Percentiles rank a stretch among this genome's conserved stretches.
Evolutionary conservation across 2,113 vertebrate species (phyloP).

Genomic region (Varanus salvator): DNA sequence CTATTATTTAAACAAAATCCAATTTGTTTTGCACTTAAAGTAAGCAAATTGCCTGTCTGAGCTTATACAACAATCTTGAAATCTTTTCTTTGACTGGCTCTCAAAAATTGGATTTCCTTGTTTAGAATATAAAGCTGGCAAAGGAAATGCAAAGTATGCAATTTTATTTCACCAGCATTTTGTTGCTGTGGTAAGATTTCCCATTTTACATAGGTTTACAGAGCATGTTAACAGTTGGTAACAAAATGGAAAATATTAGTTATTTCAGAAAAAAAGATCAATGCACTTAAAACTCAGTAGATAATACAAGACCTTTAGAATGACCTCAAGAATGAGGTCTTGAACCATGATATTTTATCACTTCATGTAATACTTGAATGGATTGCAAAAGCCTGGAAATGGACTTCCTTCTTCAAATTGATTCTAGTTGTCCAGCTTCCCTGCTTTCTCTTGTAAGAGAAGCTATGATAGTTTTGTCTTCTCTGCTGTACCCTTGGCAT

Average conservation of each 20-base stretch:
- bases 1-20: neutral
- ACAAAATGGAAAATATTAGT: neutral
- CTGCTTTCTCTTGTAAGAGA: neutral
- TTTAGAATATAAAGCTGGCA: neutral
- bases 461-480: neutral
- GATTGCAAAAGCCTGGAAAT: neutral
- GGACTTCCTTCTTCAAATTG: neutral
- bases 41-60: neutral
- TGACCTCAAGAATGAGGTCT: neutral
- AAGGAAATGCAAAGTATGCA: neutral
- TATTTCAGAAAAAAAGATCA: neutral
- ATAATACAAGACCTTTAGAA: neutral
- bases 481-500: neutral
- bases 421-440: neutral
- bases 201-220: neutral
- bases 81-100: neutral
- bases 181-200: neutral
- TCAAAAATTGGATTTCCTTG: neutral
- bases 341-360: neutral
- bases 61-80: neutral
- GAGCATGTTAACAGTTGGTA: neutral
- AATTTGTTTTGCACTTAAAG: neutral
- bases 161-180: neutral
- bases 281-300: neutral
- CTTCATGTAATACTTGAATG: neutral